Percentiles rank a stretch among this genome's conserved stretches.
Evolutionary conservation across 2,888 invertebrate species (phyloP).

Genomic region (Ochlodes sylvanus): DNA sequence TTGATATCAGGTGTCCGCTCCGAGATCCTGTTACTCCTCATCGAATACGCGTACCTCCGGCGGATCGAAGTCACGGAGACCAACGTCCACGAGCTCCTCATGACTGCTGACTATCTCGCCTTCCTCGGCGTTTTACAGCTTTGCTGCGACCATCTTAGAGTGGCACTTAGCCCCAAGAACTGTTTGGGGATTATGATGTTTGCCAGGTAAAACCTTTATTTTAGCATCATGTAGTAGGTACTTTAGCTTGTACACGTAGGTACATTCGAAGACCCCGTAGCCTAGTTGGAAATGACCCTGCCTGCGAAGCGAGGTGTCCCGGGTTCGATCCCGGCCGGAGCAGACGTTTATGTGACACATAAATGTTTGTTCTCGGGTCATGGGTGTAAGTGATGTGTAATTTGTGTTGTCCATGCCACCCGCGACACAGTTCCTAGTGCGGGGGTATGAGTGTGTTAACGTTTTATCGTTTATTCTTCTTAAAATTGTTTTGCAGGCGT

Average conservation of each 20-base stretch:
- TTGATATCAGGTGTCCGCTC: conserved; percentile 91
- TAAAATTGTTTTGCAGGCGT: conserved; percentile 69
- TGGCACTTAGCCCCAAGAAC: conserved; percentile 89
- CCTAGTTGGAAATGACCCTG: too few species aligned
- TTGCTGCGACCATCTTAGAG: conserved; percentile 91
- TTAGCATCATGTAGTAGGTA: background rate
- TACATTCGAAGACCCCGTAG: too few species aligned
- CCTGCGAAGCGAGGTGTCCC: too few species aligned
- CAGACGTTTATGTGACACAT: too few species aligned
- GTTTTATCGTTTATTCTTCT: too few species aligned
- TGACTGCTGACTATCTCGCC: conserved; percentile 95
- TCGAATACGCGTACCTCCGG: conserved; percentile 94
- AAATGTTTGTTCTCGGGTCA: too few species aligned
- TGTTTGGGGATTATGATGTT: conserved; percentile 94
- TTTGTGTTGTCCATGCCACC: too few species aligned
- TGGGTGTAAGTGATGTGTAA: too few species aligned
- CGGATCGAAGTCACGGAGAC: conserved; percentile 89
- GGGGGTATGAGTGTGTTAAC: too few species aligned
- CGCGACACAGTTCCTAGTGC: too few species aligned
- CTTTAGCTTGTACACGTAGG: background rate
- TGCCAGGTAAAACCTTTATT: conserved; percentile 84
- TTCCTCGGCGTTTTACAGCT: conserved; percentile 92
- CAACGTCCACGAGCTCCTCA: conserved; percentile 92
- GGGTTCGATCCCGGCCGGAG: too few species aligned
- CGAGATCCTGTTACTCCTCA: conserved; percentile 90